Evolutionary conservation across 2,797 vertebrate genomes (phyloP).

Genomic region (Coluber constrictor): DNA sequence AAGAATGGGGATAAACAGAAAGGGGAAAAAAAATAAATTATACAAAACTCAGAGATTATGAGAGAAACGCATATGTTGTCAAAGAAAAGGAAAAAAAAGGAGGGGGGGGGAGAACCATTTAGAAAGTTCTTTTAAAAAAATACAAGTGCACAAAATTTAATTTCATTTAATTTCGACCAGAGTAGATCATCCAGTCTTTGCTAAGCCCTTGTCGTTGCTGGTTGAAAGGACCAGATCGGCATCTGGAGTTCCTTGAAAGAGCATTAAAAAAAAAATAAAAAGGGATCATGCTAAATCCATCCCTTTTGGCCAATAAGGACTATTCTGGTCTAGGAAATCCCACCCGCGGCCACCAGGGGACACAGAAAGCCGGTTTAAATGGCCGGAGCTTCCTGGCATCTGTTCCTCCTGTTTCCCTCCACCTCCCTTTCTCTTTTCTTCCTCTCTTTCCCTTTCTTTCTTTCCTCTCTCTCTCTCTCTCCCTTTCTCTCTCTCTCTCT

Average conservation of each 20-base stretch:
- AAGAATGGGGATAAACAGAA: not conserved
- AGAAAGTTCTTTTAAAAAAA: not conserved
- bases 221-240: not conserved
- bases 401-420: not conserved
- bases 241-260: not conserved
- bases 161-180: not conserved
- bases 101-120: not conserved
- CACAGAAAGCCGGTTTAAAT: not conserved
- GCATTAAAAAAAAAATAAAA: not conserved
- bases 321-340: not conserved
- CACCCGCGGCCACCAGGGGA: not conserved
- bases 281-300: not conserved
- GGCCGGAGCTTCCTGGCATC: not conserved
- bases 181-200: not conserved
- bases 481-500: fast-evolving
- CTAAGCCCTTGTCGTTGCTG: not conserved
- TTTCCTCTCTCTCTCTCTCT: no score
- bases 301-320: not conserved
- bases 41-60: not conserved
- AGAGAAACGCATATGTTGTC: not conserved
- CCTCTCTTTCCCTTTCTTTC: fast-evolving
- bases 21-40: fast-evolving
- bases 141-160: no score
- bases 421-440: not conserved
- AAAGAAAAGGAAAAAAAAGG: not conserved